phyloP scores from a whole-genome alignment of 1,140 invertebrate species.

The Araneus ventricosus region DNA sequence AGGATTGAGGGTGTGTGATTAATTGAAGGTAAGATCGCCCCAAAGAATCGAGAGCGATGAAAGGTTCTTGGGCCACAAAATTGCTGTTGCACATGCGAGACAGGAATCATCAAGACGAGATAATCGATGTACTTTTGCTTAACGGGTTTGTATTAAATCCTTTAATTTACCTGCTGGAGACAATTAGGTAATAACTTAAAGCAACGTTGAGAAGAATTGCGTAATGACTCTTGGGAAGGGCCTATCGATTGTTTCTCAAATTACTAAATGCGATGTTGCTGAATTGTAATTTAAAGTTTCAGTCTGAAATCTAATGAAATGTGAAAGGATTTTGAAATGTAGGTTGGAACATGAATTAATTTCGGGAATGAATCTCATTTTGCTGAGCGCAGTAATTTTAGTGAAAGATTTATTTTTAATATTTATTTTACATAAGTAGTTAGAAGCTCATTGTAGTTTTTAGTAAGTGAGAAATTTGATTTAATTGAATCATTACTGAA shows the following conservation, averaged over 20 bases:
- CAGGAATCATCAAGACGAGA: constrained; percentile 7
- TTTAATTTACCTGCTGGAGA: constrained; percentile 37
- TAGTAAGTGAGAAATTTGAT: no score
- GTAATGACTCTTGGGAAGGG: constrained; percentile 1
- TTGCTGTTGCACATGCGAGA: constrained; percentile 31
- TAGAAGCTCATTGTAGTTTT: no score
- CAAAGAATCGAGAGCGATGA: not conserved
- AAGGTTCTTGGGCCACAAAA: constrained; percentile 6
- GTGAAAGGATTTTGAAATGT: no score
- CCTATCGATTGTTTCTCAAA: not conserved
- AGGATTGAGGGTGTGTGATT: constrained; percentile 46
- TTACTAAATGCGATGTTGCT: no score
- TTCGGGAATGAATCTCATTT: no score
- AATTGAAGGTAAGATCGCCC: constrained; percentile 21
- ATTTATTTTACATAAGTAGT: no score
- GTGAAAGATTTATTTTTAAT: no score
- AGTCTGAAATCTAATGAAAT: no score
- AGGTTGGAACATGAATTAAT: no score
- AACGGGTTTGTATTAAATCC: constrained; percentile 28
- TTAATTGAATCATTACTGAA: no score
- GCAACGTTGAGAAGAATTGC: constrained; percentile 7
- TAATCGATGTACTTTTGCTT: constrained; percentile 13
- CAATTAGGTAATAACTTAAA: constrained; percentile 35
- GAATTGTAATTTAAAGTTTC: no score
- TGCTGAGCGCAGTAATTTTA: no score